phyloP scores from a whole-genome alignment of 2,888 invertebrate species.

The Julus scanicus region DNA sequence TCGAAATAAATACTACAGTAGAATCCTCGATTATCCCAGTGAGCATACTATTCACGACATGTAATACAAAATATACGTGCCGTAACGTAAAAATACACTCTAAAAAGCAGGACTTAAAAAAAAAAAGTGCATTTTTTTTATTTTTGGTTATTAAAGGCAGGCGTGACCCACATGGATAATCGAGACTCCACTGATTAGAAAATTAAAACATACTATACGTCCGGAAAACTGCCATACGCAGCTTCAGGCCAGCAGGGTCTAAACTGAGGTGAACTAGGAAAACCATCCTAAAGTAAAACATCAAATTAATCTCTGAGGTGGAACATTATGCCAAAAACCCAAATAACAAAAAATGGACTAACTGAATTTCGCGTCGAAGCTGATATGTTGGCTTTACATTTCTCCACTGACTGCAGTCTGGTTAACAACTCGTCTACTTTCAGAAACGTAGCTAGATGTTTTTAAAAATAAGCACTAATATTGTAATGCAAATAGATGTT shows the following conservation, averaged over 20 bases:
- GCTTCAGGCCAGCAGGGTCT: constrained; percentile 21
- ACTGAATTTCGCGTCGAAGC: background rate
- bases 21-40: background rate
- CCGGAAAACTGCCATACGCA: background rate
- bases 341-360: background rate
- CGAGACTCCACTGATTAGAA: background rate
- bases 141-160: no score
- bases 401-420: background rate
- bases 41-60: no score
- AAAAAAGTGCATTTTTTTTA: no score
- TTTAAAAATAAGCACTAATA: background rate
- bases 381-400: background rate
- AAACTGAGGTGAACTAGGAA: background rate
- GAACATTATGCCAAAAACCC: background rate
- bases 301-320: background rate
- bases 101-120: no score
- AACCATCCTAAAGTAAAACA: background rate
- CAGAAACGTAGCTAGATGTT: background rate
- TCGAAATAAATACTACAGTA: background rate
- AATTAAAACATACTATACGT: background rate
- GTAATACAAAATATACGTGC: no score
- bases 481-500: no score
- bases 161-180: background rate
- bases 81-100: no score
- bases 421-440: constrained; percentile 12